phyloP scores from a whole-genome alignment of 1,140 invertebrate genomes.

The Drosophila nebulosa region DNA sequence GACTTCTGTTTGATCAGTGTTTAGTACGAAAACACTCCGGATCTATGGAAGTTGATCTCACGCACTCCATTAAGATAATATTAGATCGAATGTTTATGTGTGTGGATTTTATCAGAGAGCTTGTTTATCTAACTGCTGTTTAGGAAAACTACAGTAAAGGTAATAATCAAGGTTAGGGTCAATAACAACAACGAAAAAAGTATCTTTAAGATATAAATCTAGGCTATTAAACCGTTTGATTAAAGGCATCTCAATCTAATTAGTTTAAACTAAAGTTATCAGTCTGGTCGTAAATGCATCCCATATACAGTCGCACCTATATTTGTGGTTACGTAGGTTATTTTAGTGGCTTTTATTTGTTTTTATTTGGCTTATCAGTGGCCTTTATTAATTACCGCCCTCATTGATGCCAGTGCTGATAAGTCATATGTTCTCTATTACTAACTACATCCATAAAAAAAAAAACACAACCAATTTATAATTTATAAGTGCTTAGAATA shows the following conservation, averaged over 20 bases:
- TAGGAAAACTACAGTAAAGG: too few species aligned
- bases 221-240: not conserved
- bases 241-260: not conserved
- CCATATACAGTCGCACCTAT: not conserved
- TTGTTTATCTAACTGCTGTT: not conserved
- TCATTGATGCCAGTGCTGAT: constrained; percentile 27
- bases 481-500: not conserved
- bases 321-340: not conserved
- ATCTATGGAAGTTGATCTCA: constrained; percentile 2
- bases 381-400: constrained; percentile 22
- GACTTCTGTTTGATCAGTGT: constrained; percentile 29
- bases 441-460: not conserved
- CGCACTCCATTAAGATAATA: not conserved
- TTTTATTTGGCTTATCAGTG: constrained; percentile 19
- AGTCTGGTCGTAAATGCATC: not conserved
- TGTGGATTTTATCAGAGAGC: not conserved
- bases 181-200: too few species aligned
- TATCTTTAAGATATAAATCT: too few species aligned
- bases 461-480: too few species aligned
- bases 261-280: not conserved
- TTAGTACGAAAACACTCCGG: constrained; percentile 29
- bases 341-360: not conserved
- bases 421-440: constrained; percentile 23
- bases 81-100: not conserved
- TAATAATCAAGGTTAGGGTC: too few species aligned